Conservation (phyloP, 2,113 vertebrate genomes). For the Cyprinodon tularosa region DNA sequence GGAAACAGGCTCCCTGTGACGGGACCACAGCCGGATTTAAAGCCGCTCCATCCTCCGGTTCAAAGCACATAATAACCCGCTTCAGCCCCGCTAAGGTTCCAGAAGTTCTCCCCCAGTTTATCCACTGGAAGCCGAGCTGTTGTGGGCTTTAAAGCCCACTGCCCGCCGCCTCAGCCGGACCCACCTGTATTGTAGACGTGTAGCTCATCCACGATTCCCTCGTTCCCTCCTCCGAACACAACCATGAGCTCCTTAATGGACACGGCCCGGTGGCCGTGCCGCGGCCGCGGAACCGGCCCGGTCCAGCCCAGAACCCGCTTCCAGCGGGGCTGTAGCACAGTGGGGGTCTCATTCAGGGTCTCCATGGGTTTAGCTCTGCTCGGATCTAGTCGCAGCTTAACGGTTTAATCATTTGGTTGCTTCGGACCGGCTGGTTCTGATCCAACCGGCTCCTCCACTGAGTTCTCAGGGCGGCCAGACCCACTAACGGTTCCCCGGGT, state of each 20-base stretch:
- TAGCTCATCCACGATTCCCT: conserved; percentile 91
- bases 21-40: too few relatives aligned
- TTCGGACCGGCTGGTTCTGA: not conserved
- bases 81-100: too few relatives aligned
- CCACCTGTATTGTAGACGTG: conserved; percentile 94
- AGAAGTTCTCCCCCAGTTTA: not conserved
- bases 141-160: too few relatives aligned
- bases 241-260: conserved; percentile 93
- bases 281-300: conserved; percentile 89
- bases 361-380: not conserved
- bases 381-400: not conserved
- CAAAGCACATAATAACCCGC: too few relatives aligned
- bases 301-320: conserved; percentile 93
- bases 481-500: not conserved
- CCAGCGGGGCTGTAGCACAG: conserved; percentile 88
- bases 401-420: not conserved
- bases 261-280: conserved; percentile 91
- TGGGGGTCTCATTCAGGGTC: conserved; percentile 63
- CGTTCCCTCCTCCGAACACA: conserved; percentile 91
- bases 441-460: not conserved
- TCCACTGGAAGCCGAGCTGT: too few relatives aligned
- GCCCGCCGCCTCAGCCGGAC: conserved; percentile 7
- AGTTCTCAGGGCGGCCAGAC: not conserved
- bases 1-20: too few relatives aligned
- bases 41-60: too few relatives aligned